Base-by-base conservation (phyloP, 2,888 invertebrate species). In the Glaucopsyche alexis region DNA sequence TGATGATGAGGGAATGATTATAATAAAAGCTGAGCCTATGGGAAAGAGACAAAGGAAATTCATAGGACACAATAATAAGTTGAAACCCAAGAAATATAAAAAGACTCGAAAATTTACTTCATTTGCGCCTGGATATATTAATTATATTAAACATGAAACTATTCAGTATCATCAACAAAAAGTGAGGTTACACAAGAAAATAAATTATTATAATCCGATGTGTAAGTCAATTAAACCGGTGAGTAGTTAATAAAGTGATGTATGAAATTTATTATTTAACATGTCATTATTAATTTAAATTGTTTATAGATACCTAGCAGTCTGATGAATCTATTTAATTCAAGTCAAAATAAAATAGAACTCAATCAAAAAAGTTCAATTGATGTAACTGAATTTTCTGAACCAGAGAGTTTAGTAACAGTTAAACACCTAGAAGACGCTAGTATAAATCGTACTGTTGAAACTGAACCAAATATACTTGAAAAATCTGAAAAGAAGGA, bases 401-500 rank as follows among this genome's bases (percentile, higher is more conserved):
- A 60, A 13, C 29, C 16, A 29, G 29, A 29, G 14, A 55, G 19
- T 11, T 55, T 55, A 19, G n/a, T 55, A 55, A 60, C 60, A 14
- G 13, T 38, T 29, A 38, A 60, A 60, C 13, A 60, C 16, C 19
- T 13, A 60, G 13, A 60, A 29, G 29, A 29, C 6, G 19, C 29
- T 60, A 14, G 7, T 29, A 13, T 60, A 13, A 38, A 60, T 13
- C 47, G 13, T 13, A 60, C 6, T 29, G 13, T 13, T 38, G 90
- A 85, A 6, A 88, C 85, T 5, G 85, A 88, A 74, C 80, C 81
- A 42, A 82, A 83, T 49, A 52, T 74, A 42, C 78, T 78, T 64
- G 65, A 77, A 70, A 73, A 75, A 50, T 75, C 77, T 73, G 83
- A 83, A 75, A 80, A 81, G 19, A 85, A 87, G 5, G 67, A 79